Base-by-base conservation (phyloP, 2,888 invertebrate genomes). In the Trichogramma dendrolimi region DNA sequence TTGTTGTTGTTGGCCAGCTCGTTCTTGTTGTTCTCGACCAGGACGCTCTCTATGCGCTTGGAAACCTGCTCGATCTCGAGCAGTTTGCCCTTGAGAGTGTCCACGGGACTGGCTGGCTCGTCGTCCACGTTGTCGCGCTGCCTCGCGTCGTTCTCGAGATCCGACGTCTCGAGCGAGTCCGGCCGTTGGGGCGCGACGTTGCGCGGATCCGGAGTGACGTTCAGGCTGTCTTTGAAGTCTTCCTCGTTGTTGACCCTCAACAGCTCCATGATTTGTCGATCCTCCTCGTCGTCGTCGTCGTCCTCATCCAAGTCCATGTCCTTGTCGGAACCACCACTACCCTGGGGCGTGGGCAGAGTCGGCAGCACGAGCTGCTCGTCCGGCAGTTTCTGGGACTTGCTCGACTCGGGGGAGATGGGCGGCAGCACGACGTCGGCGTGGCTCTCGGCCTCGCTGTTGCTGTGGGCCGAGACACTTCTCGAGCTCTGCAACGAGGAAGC, bases 191-290 rank as follows among this genome's bases (percentile, higher is more conserved):
- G 66, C 11, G 59, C 49, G 7, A 60, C 39, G 27, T 72, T 69
- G 0, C 50, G 6, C 3, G 61, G 64, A 11, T 74, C 74, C 5
- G 75, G 73, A 4, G 75, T 72, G 0, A 72, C 73, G 51, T 76
- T 75, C 80, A 65, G 80, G 80, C 80, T 85, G 80, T 72, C 84
- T 73, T 71, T 83, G 78, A 82, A 85, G 76, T 65, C 67, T 50
- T 72, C 69, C 0, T 71, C 71, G 1, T 38, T 51, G 4, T 38
- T 51, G 5, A 58, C 50, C 14, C n/a, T 41, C 46, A 42, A 50
- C 27, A n/a, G 48, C 11, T 40, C 63, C 44, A 42, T 47, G 50
- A 27, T 49, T 56, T 7, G 41, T 42, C 42, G n/a, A 50, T 55
- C 41, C 10, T 27, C 43, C 2, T 39, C 5, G 2, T 48, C 47